These are phyloP conservation scores for Trachelus iudaicus DNA, from an alignment of 2,888 invertebrate genomes.

Conservation along the genomic window DNA sequence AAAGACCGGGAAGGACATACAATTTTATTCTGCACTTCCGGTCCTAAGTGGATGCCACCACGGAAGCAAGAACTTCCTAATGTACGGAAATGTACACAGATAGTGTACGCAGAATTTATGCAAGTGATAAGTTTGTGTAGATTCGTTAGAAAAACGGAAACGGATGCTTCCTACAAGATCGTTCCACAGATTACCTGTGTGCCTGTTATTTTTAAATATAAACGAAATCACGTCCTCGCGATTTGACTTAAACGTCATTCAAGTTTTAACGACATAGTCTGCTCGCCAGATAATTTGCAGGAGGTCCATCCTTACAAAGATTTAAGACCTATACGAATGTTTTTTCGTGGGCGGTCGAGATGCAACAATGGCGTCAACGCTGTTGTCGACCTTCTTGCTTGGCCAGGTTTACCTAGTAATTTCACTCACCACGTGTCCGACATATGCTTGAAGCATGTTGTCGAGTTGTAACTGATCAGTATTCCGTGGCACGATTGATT, in stretches of 20 bases:
- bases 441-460: conserved; percentile 33
- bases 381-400: background rate
- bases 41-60: background rate
- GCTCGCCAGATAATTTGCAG: background rate
- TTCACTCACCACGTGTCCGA: conserved; percentile 38
- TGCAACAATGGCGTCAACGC: background rate
- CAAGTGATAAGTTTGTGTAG: background rate
- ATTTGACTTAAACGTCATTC: background rate
- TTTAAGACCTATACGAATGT: background rate
- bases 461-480: conserved; percentile 36
- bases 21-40: background rate
- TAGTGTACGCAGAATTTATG: background rate
- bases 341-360: conserved; percentile 1
- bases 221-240: background rate
- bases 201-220: background rate
- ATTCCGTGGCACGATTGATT: conserved; percentile 44
- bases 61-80: background rate
- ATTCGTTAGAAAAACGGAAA: background rate
- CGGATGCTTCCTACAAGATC: background rate
- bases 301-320: background rate
- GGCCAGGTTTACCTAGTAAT: conserved; percentile 6
- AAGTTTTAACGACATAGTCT: background rate
- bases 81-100: background rate
- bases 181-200: background rate
- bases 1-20: background rate